Percentiles rank a stretch among this genome's conserved stretches.
Evolutionary conservation across 2,888 invertebrate genomes (phyloP).

Genomic region (Gonocerus acuteangulatus): DNA sequence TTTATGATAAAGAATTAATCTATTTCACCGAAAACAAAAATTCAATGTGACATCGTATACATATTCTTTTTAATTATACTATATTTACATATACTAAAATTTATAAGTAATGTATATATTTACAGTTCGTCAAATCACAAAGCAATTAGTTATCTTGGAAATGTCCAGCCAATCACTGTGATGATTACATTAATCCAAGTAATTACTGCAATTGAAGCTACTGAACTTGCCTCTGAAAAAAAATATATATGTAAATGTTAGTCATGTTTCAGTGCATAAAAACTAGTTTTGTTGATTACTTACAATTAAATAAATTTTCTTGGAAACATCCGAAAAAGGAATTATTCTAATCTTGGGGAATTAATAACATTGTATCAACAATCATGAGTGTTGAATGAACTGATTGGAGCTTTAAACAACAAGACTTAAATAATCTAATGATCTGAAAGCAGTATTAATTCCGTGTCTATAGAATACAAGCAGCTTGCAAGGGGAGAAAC

Average conservation of each 20-base stretch:
- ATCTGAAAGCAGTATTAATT: too few species aligned
- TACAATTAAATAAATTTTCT: too few species aligned
- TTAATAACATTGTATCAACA: too few species aligned
- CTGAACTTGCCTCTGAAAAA: neutral
- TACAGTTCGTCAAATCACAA: constrained; percentile 1
- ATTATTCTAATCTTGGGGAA: too few species aligned
- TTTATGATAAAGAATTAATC: too few species aligned
- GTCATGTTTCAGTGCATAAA: neutral
- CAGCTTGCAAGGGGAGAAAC: too few species aligned
- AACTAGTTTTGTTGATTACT: neutral
- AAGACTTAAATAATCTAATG: too few species aligned
- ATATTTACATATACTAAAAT: constrained; percentile 15
- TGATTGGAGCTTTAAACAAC: too few species aligned
- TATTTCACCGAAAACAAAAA: too few species aligned
- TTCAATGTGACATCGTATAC: constrained; percentile 4
- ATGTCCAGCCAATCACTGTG: neutral
- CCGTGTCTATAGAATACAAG: too few species aligned
- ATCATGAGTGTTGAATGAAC: too few species aligned
- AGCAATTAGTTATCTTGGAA: constrained; percentile 16
- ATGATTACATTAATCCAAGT: neutral
- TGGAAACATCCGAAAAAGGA: too few species aligned
- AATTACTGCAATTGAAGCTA: neutral
- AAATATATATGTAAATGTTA: neutral
- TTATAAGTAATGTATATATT: constrained; percentile 14
- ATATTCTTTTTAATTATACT: constrained; percentile 2